phyloP scores from a whole-genome alignment of 1,140 invertebrate genomes.

The Aphelinus certus region DNA sequence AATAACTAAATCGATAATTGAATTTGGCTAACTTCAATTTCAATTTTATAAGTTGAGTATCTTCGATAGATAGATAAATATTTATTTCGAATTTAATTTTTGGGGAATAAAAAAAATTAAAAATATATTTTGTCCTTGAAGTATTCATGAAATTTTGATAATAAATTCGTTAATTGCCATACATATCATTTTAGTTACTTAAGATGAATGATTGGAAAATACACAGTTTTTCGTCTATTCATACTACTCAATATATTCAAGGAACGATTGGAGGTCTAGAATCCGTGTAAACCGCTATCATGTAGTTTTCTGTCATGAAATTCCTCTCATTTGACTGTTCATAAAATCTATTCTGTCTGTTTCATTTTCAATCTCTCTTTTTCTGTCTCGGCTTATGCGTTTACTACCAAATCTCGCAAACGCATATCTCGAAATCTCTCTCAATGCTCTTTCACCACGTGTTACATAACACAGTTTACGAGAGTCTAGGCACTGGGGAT shows the following conservation, averaged over 20 bases:
- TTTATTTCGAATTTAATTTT: too few species aligned
- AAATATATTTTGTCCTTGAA: too few species aligned
- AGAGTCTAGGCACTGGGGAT: slow-evolving; percentile 47
- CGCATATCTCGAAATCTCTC: slow-evolving; percentile 13
- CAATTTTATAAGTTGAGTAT: too few species aligned
- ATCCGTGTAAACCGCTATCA: slow-evolving; percentile 44
- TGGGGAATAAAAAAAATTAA: too few species aligned
- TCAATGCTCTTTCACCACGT: neutral
- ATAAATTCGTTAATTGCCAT: neutral
- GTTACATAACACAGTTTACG: slow-evolving; percentile 39
- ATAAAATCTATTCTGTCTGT: too few species aligned
- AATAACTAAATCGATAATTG: neutral
- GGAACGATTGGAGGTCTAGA: slow-evolving; percentile 42
- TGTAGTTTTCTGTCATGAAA: too few species aligned
- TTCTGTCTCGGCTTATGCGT: slow-evolving; percentile 13
- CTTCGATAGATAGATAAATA: too few species aligned
- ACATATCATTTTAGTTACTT: slow-evolving; percentile 20
- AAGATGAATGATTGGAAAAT: slow-evolving; percentile 35
- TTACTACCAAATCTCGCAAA: slow-evolving; percentile 7
- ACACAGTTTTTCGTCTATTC: slow-evolving; percentile 2
- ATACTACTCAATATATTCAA: slow-evolving; percentile 28
- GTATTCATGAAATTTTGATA: too few species aligned
- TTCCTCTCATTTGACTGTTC: too few species aligned
- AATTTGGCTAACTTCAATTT: neutral
- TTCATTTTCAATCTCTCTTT: neutral